Base-by-base conservation (phyloP, 2,113 vertebrate species). In the Oreochromis niloticus region DNA sequence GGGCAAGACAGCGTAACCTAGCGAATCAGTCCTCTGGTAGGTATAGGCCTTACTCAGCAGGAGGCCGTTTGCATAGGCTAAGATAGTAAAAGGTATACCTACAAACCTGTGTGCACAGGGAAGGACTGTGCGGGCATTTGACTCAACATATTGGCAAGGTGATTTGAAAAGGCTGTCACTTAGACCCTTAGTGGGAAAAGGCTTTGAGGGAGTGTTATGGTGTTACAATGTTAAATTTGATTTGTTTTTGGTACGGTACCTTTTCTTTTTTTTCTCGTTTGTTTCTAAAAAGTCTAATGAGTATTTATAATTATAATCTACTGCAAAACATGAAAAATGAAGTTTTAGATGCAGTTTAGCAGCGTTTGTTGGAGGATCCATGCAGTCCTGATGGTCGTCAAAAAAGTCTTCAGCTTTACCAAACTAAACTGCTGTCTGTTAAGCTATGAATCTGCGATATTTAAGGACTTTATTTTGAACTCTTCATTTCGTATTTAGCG, bases 11-110 rank as follows among this genome's bases (percentile, higher is more conserved):
- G 59, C 6, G 24, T 6, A 36, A 91, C 52, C 56, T 19, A 61
- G 56, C 22, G 83, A 90, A 85, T 71, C 52, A 66, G 59, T 52
- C 48, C 36, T 24, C 78, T 59, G 87, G 80, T 78, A 36, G 61
- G 81, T 52, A 52, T 71, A 82, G 71, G 84, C 82, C 88, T 90
- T 81, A 91, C 39, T 92, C 89, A 84, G 92, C 93, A 91, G 41
- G 75, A 81, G 41, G 73, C 78, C 36, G 30, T 61, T n/a, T 17
- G 10, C 39, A 61, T 6, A 9, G 68, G 19, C 73, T 87, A 50
- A 85, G 83, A 82, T 24, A 84, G 66, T 22, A 50, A 61, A 84
- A 50, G 73, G 48, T 79, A 61, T 83, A 63, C 43, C 80, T 34
- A 55, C 46, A 79, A 82, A 57, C 50, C 39, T 27, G 79, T 9